Base-by-base conservation (phyloP, 2,888 invertebrate species). In the Drosophila mimica region DNA sequence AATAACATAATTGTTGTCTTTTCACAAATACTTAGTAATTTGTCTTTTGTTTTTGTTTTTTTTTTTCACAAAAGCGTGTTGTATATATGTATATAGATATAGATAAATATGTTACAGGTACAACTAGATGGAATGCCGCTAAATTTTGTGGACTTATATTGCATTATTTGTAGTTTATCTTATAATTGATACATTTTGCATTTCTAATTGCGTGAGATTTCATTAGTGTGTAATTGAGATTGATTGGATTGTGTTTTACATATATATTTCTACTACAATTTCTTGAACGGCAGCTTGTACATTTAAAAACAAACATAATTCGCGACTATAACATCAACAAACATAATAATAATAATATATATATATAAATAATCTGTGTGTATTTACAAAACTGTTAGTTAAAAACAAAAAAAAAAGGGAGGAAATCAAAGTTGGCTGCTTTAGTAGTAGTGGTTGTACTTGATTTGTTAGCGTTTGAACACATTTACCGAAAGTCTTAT, bases 121-220 rank as follows among this genome's bases (percentile, higher is more conserved):
- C 80, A 80, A 62, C 78, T 80, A 80, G 59, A 62, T 79, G 79
- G 51, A 79, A 74, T 63, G 61, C 60, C 28, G 48, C 60, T 66
- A 66, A 52, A 52, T 33, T 48, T 58, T 46, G 17, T 58, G 38
- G 34, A 58, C 28, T 56, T 58, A 63, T 52, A 30, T 72, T 76
- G 34, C 51, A 61, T 61, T 53, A 34, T 36, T 64, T 64, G 28
- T 43, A 31, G 53, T 71, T 63, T 52, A 51, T 33, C 79, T 68
- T 75, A 75, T 60, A 81, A 81, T 81, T 81, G 72, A 75, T 81
- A 63, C 34, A 65, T 57, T 79, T 70, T 70, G 48, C 51, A 31
- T 65, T 70, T 15, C 59, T 78, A 81, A 81, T 81, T 81, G 79
- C 69, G 61, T 81, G 82, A 75, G 67, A 81, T 68, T 78, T 72